phyloP scores from a whole-genome alignment of 2,113 vertebrate species.

The Scopus umbretta region DNA sequence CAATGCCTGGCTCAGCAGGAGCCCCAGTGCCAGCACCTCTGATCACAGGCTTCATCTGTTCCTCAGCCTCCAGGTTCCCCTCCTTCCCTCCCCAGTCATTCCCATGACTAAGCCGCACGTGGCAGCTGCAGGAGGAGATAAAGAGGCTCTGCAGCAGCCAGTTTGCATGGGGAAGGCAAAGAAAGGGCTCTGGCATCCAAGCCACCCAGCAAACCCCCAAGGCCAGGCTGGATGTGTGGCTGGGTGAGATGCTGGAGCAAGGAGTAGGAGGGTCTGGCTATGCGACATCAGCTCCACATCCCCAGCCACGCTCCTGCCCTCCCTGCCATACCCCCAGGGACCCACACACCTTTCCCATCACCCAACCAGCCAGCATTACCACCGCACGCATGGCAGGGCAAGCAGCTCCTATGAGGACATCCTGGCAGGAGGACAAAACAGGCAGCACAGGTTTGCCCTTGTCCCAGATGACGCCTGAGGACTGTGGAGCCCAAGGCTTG shows the following conservation, averaged over 20 bases:
- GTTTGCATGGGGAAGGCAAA: background rate
- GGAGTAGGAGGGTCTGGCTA: background rate
- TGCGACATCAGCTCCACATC: background rate
- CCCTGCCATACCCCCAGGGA: background rate
- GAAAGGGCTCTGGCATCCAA: background rate
- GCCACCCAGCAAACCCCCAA: accelerated
- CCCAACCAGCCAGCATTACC: background rate
- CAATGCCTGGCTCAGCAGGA: background rate
- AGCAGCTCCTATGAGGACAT: accelerated
- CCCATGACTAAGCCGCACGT: background rate
- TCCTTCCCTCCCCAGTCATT: background rate
- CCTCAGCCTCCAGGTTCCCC: background rate
- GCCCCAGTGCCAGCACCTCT: background rate
- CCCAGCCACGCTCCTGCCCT: background rate
- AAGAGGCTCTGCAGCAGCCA: background rate
- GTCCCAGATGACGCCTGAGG: accelerated
- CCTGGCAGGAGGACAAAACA: background rate
- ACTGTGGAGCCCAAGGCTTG: accelerated
- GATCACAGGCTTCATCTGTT: background rate
- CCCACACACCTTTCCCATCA: no score
- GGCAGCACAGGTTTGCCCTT: background rate
- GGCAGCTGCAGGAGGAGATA: background rate
- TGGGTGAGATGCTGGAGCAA: background rate
- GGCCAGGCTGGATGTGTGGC: accelerated
- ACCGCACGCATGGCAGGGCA: background rate